These are phyloP conservation scores for Pollachius pollachius DNA, from an alignment of 2,113 vertebrate genomes.

Conservation along the genomic window DNA sequence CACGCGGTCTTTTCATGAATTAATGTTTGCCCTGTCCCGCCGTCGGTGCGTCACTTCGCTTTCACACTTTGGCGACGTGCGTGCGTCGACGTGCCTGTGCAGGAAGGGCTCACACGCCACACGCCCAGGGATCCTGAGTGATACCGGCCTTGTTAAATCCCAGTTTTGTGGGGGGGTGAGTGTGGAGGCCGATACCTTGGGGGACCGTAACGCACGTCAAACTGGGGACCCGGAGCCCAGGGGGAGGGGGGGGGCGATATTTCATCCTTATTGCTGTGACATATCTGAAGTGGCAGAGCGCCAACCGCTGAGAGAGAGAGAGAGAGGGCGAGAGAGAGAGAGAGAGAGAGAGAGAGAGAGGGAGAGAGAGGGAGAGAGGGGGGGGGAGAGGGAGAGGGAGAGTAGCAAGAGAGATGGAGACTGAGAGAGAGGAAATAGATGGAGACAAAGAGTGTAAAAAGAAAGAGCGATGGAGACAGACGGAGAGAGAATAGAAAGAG, in stretches of 20 bases:
- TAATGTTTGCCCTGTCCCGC: too few relatives aligned
- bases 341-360: background rate
- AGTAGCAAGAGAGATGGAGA: too few relatives aligned
- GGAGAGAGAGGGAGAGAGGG: background rate
- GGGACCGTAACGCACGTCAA: slow-evolving; percentile 63
- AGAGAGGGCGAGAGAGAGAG: background rate
- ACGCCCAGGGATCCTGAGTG: slow-evolving; percentile 55
- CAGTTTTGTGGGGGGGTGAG: slow-evolving; percentile 75
- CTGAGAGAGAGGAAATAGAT: background rate
- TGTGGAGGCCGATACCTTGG: slow-evolving; percentile 56
- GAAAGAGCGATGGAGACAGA: background rate
- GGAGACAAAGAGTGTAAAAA: background rate
- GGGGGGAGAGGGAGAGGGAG: too few relatives aligned
- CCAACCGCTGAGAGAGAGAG: slow-evolving; percentile 19
- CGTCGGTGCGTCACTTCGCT: too few relatives aligned
- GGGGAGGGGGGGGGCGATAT: slow-evolving; percentile 75
- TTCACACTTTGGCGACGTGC: too few relatives aligned
- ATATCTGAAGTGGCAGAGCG: slow-evolving; percentile 80
- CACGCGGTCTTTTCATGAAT: too few relatives aligned
- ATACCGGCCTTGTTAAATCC: slow-evolving; percentile 72
- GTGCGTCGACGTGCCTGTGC: slow-evolving; percentile 28
- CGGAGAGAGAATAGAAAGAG: background rate
- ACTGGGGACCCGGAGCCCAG: slow-evolving; percentile 42
- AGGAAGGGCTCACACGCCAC: slow-evolving; percentile 50
- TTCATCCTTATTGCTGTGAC: slow-evolving; percentile 90